Conservation (phyloP, 2,888 invertebrate genomes). For the Platerodrilus igneus region DNA sequence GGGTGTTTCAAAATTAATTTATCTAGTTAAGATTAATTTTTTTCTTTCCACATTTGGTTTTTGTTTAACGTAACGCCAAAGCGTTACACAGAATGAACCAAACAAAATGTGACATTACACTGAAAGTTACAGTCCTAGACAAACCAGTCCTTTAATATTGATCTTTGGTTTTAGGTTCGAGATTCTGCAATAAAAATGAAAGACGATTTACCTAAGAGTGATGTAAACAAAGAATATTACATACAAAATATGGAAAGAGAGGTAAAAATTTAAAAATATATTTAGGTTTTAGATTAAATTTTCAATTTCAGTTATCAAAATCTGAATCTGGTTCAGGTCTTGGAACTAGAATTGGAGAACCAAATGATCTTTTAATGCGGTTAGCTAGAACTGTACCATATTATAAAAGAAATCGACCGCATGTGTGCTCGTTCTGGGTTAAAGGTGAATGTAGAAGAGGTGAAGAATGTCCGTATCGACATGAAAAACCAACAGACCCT, state of each 20-base stretch:
- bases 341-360: constrained; percentile 69
- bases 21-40: too few relatives aligned
- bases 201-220: constrained; percentile 87
- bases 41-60: too few relatives aligned
- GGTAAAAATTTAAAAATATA: constrained; percentile 48
- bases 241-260: constrained; percentile 87
- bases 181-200: constrained; percentile 87
- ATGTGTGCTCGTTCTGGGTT: constrained; percentile 98
- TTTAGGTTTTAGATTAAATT: constrained; percentile 5
- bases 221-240: constrained; percentile 93
- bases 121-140: too few relatives aligned
- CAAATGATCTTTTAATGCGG: constrained; percentile 78
- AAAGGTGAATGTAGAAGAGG: constrained; percentile 95
- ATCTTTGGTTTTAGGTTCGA: constrained; percentile 56
- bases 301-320: constrained; percentile 37
- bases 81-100: too few relatives aligned
- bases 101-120: too few relatives aligned
- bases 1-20: too few relatives aligned
- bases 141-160: too few relatives aligned
- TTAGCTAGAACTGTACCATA: constrained; percentile 90
- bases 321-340: constrained; percentile 52
- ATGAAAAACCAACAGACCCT: constrained; percentile 95
- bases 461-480: constrained; percentile 94
- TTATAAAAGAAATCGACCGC: constrained; percentile 90
- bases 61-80: too few relatives aligned